phyloP scores from a whole-genome alignment of 2,797 vertebrate species.

The Sphaeramia orbicularis region DNA sequence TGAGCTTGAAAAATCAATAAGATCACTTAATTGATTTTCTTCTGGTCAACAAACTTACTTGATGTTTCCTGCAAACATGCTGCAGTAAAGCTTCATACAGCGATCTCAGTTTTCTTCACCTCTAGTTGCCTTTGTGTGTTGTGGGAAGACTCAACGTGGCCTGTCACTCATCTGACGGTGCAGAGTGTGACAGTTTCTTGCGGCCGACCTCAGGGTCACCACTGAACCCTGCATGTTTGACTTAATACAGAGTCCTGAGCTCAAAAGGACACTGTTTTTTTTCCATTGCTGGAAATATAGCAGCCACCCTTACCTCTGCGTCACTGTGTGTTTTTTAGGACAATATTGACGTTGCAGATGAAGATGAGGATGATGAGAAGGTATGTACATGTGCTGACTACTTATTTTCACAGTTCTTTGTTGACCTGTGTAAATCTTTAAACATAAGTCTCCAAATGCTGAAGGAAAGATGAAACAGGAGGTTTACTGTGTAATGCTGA shows the following conservation, averaged over 20 bases:
- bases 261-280: background rate
- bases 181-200: conserved; percentile 13
- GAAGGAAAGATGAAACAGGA: conserved; percentile 22
- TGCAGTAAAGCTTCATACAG: too few species aligned
- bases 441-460: conserved; percentile 10
- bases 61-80: too few species aligned
- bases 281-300: background rate
- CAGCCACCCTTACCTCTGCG: background rate
- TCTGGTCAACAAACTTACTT: too few species aligned
- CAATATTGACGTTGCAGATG: conserved; percentile 89
- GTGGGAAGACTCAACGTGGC: background rate
- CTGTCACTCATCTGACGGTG: conserved; percentile 25
- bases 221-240: conserved; percentile 24
- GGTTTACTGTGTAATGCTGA: conserved; percentile 44
- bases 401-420: conserved; percentile 20
- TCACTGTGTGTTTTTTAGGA: conserved; percentile 80
- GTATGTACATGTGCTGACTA: conserved; percentile 69
- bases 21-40: too few species aligned
- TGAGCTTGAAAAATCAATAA: too few species aligned
- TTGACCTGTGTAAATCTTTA: conserved; percentile 9
- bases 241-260: conserved; percentile 13
- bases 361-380: conserved; percentile 96
- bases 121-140: background rate
- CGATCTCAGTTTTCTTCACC: background rate
- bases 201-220: conserved; percentile 45